These are phyloP conservation scores for Adineta ricciae DNA, from an alignment of 2,888 invertebrate species.

Conservation along the genomic window DNA sequence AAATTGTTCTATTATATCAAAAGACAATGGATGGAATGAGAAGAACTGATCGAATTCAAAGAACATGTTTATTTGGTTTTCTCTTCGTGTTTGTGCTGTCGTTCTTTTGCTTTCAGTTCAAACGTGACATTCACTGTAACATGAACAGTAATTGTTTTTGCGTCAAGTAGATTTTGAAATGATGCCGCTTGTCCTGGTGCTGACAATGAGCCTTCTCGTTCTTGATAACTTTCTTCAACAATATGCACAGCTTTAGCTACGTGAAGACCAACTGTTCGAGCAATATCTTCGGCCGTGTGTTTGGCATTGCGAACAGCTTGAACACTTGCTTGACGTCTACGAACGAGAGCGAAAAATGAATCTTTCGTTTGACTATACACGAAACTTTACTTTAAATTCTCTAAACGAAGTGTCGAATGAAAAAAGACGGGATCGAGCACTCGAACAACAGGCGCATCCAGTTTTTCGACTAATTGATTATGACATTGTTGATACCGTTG, in stretches of 20 bases:
- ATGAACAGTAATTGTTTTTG: slow-evolving; percentile 23
- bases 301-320: slow-evolving; percentile 29
- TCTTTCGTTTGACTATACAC: not conserved
- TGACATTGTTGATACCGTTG: slow-evolving; percentile 22
- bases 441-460: slow-evolving; percentile 24
- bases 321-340: slow-evolving; percentile 25
- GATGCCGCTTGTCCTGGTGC: not conserved
- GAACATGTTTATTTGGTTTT: not conserved
- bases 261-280: slow-evolving; percentile 23
- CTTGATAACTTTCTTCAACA: slow-evolving; percentile 23
- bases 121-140: slow-evolving; percentile 27
- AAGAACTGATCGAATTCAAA: not conserved
- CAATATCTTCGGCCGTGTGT: slow-evolving; percentile 24
- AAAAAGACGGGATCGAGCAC: slow-evolving; percentile 23
- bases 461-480: slow-evolving; percentile 28
- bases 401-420: slow-evolving; percentile 21
- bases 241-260: slow-evolving; percentile 26
- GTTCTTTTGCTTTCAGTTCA: slow-evolving; percentile 19
- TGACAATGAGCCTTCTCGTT: not conserved
- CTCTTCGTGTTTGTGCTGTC: not conserved
- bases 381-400: slow-evolving; percentile 23
- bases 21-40: not conserved
- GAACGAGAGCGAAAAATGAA: not conserved
- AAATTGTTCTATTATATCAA: not conserved
- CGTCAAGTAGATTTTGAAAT: slow-evolving; percentile 24